phyloP scores from a whole-genome alignment of 2,888 invertebrate species.

The Ctenicera cuprea region DNA sequence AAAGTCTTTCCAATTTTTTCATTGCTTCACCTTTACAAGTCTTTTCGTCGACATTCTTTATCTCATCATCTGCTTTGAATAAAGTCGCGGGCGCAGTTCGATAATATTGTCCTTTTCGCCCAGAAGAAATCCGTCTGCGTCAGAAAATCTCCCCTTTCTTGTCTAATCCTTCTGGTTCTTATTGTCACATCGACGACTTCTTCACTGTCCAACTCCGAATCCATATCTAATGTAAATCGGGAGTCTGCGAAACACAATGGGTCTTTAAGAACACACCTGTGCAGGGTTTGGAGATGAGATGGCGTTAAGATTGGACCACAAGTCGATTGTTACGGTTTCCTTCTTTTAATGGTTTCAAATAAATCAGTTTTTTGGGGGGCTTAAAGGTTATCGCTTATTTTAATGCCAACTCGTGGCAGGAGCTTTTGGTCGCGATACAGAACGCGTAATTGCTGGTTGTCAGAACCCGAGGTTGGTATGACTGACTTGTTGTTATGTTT shows the following conservation, averaged over 20 bases:
- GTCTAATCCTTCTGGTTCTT: no score
- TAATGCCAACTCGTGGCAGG: neutral
- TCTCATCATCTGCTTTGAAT: neutral
- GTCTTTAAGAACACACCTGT: conserved; percentile 52
- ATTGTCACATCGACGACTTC: no score
- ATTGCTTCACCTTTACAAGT: neutral
- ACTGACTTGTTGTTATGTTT: conserved; percentile 13
- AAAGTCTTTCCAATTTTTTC: neutral
- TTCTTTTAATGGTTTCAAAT: conserved; percentile 38
- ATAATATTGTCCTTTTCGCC: neutral
- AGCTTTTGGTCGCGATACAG: no score
- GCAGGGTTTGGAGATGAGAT: conserved; percentile 41
- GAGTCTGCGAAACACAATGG: conserved; percentile 45
- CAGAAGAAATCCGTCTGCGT: no score
- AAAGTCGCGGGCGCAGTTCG: conserved; percentile 15
- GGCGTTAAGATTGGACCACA: conserved; percentile 42
- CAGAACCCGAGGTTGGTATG: conserved; percentile 9
- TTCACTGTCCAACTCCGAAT: neutral
- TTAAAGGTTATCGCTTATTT: neutral
- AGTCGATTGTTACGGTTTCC: conserved; percentile 34
- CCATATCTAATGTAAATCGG: conserved; percentile 16
- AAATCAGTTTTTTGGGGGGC: conserved; percentile 30
- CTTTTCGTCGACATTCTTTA: neutral
- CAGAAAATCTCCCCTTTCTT: no score
- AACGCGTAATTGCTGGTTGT: conserved; percentile 44